A percentile compares a stretch with the other conserved stretches of the same genome.
These are phyloP conservation scores for Tachina grossa DNA, from an alignment of 2,888 invertebrate species.

Conservation along the genomic window DNA sequence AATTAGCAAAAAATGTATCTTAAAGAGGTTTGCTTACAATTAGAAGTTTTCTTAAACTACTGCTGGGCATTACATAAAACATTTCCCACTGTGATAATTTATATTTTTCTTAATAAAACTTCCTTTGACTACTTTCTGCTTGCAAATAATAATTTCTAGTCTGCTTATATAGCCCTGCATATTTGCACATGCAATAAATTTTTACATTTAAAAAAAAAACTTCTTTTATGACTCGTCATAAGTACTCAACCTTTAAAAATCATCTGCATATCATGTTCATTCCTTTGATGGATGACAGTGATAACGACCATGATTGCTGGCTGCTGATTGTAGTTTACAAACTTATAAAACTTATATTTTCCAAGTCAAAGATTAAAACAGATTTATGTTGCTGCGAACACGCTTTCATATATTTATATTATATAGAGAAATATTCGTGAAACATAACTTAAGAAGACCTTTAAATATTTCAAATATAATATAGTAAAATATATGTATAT, in stretches of 20 bases:
- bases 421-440: neutral
- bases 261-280: constrained; percentile 1
- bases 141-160: neutral
- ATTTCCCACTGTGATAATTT: neutral
- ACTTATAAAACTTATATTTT: constrained; percentile 20
- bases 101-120: neutral
- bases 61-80: too few relatives aligned
- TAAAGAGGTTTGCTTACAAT: too few relatives aligned
- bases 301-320: constrained; percentile 21
- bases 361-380: constrained; percentile 26
- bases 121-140: neutral
- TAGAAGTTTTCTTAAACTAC: too few relatives aligned
- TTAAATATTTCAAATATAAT: constrained; percentile 41
- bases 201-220: neutral
- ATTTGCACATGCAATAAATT: constrained; percentile 52
- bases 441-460: constrained; percentile 37
- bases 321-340: neutral
- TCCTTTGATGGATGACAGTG: neutral
- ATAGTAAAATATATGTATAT: neutral
- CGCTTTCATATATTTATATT: neutral
- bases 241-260: constrained; percentile 31
- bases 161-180: neutral
- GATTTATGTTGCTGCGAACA: neutral
- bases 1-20: too few relatives aligned
- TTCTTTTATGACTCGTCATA: constrained; percentile 9